Evolutionary conservation across 2,888 invertebrate species (phyloP).

Genomic region (Rhimphoctona megacephalus): DNA sequence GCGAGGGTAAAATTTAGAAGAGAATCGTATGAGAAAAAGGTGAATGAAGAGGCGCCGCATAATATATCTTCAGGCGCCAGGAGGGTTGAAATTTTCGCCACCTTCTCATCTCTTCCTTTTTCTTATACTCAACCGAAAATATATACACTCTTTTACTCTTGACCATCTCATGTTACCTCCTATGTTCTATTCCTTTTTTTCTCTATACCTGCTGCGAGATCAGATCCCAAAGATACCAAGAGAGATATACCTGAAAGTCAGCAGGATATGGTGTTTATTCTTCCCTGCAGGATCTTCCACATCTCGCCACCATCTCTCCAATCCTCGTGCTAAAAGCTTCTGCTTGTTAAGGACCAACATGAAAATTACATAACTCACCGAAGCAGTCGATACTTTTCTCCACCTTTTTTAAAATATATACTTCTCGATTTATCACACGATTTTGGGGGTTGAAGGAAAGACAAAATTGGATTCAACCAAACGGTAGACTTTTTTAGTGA

Average conservation of each 20-base stretch:
- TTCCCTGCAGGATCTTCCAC: slow-evolving; percentile 37
- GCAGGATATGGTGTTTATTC: slow-evolving; percentile 56
- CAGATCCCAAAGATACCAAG: slow-evolving; percentile 79
- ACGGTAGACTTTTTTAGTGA: neutral
- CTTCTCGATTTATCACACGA: neutral
- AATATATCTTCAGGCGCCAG: slow-evolving; percentile 82
- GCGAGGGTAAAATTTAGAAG: neutral
- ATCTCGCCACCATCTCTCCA: slow-evolving; percentile 45
- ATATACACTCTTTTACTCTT: slow-evolving; percentile 63
- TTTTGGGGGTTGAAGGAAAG: neutral
- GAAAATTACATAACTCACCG: slow-evolving; percentile 68
- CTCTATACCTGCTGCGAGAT: slow-evolving; percentile 75
- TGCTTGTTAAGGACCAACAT: slow-evolving; percentile 73
- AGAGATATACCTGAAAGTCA: slow-evolving; percentile 64
- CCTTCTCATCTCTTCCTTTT: slow-evolving; percentile 68
- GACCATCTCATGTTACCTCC: slow-evolving; percentile 43
- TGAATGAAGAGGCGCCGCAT: slow-evolving; percentile 72
- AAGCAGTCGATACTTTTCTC: slow-evolving; percentile 7
- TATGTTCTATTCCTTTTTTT: slow-evolving; percentile 30
- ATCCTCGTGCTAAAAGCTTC: slow-evolving; percentile 75
- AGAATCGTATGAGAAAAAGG: slow-evolving; percentile 43
- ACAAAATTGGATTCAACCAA: neutral
- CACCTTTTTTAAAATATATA: neutral
- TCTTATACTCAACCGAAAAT: slow-evolving; percentile 66
- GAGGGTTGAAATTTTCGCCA: slow-evolving; percentile 80